Conservation (phyloP, 2,113 vertebrate species). For the Narcine bancroftii region DNA sequence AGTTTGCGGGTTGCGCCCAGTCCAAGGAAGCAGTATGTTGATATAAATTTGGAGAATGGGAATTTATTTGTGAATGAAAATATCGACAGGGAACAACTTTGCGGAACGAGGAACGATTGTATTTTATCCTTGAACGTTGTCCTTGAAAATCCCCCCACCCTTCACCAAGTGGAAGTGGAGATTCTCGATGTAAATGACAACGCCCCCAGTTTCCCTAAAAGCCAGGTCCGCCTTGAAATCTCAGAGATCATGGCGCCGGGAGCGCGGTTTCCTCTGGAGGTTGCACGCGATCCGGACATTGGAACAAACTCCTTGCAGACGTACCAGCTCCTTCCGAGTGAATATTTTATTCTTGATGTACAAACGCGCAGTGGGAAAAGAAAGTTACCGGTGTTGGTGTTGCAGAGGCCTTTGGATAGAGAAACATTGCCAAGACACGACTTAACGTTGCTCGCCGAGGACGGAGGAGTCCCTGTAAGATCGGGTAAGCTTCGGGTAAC, state of each 20-base stretch:
- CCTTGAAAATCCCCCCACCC: too few relatives aligned
- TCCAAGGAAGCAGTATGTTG: too few relatives aligned
- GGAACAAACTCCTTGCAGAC: constrained; percentile 52
- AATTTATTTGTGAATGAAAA: too few relatives aligned
- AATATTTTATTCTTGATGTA: constrained; percentile 59
- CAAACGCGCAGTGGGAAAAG: constrained; percentile 51
- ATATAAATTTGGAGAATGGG: too few relatives aligned
- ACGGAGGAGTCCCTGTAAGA: neutral
- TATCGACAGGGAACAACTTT: too few relatives aligned
- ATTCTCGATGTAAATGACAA: too few relatives aligned
- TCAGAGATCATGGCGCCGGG: neutral
- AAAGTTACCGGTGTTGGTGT: neutral
- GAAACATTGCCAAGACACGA: neutral
- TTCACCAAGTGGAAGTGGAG: too few relatives aligned
- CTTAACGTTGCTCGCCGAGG: neutral
- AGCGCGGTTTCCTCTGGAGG: neutral
- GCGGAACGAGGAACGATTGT: too few relatives aligned
- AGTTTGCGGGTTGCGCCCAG: too few relatives aligned
- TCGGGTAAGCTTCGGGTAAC: neutral
- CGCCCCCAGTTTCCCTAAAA: too few relatives aligned
- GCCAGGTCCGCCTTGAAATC: neutral
- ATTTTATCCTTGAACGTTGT: too few relatives aligned
- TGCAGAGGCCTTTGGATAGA: neutral
- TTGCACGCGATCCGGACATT: too few relatives aligned
- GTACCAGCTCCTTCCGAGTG: constrained; percentile 60